Base-by-base conservation (phyloP, 2,113 vertebrate genomes). In the Syrmaticus mikado region DNA sequence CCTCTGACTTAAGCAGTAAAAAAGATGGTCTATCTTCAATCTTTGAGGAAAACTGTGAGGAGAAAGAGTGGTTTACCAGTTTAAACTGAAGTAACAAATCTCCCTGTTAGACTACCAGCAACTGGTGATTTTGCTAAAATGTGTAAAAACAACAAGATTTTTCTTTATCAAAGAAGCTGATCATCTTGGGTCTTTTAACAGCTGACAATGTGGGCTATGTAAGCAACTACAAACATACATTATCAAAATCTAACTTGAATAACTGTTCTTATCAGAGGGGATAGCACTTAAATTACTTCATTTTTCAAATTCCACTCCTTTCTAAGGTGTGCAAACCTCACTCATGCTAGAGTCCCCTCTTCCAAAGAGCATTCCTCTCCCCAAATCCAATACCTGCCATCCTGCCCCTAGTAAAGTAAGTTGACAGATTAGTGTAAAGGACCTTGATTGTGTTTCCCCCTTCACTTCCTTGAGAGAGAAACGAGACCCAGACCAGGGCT, bases 121-220 rank as follows among this genome's bases (percentile, higher is more conserved):
- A 96, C 93, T 89, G 89, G 25, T 52, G 85, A 52, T 96, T 95
- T 94, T 93, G 53, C 24, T 96, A 92, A 96, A 96, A 89, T 79
- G 6, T 75, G 48, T 89, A 93, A 94, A 94, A 93, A 94, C 90
- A 30, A 68, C 34, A 79, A 91, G 19, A 19, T 92, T 95, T 91
- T 65, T 94, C 87, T 94, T 94, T 92, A 85, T 81, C 57, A 78
- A 60, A 81, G 71, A 82, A 82, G 81, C 82, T 40, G 1, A 86
- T 94, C 72, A 94, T 83, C 85, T 75, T 90, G 67, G 80, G n/a
- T 93, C 76, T 94, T 93, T 94, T 92, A 91, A 40, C 83, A 89
- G 60, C 50, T 53, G 52, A 28, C 52, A 53, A 53, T 13, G 28
- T 53, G 52, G 24, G 52, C 52, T 27, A 17, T 28, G 27, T 53